Evolutionary conservation across 2,888 invertebrate genomes (phyloP), one percentile per base, ranked within the genome.

Genomic region (Acrobasis repandana): DNA sequence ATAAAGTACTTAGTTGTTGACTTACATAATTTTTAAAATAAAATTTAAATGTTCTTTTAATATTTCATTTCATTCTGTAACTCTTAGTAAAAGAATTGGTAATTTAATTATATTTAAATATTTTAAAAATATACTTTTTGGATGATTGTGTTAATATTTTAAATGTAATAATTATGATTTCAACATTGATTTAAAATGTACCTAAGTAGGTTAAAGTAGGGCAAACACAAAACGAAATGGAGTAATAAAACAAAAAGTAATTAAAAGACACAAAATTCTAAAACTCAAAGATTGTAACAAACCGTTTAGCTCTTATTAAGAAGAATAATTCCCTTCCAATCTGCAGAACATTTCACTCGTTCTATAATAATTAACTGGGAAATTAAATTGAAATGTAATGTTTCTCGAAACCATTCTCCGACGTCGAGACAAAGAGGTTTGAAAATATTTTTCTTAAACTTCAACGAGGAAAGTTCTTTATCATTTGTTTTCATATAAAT

Each of bases 341-440:
- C 43, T n/a, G 14, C n/a, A 43, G n/a, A 33, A 52, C n/a, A 10
- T 52, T 52, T 52, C n/a, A 20, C 33, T 28, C 33, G 28, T n/a
- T 49, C 18, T 49, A 20, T 28, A 18, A 49, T 20, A 28, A 28
- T 20, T 28, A 28, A 20, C 18, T 49, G 1, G 11, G 9, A 10
- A 49, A 16, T 20, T 50, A 51, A 34, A 38, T 50, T 43, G 43
- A 43, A 43, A 43, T 43, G 43, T n/a, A 43, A 43, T 43, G 43
- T 43, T 43, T n/a, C 14, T 43, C 43, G 43, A n/a, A 10, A 43
- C n/a, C 2, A 14, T n/a, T 43, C 4, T 43, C 43, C 43, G n/a
- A n/a, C 9, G n/a, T 10, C n/a, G 14, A 43, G 43, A 43, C n/a
- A 43, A 43, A 43, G 43, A 43, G 43, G 43, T 43, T n/a, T 43